Percentiles rank a stretch among this genome's conserved stretches.
Conservation (phyloP, 2,888 invertebrate species). For the Eristalinus sepulchralis region DNA sequence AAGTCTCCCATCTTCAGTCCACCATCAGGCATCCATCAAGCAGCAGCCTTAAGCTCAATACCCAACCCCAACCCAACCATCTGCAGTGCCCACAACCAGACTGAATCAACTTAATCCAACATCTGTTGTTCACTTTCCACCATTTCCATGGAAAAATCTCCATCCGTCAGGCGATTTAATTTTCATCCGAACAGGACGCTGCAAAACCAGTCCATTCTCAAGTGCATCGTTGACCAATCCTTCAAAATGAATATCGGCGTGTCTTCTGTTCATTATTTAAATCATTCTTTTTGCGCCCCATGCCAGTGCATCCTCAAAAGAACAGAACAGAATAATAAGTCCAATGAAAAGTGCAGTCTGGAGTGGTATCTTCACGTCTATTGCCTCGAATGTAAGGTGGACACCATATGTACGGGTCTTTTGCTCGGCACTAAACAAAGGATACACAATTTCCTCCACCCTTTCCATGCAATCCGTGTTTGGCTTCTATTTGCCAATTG, state of each 20-base stretch:
- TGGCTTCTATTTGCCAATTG: conserved; percentile 21
- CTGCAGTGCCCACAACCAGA: background rate
- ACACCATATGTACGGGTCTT: conserved; percentile 28
- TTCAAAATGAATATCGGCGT: conserved; percentile 19
- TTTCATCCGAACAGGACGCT: background rate
- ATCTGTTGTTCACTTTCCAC: background rate
- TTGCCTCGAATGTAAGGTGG: conserved; percentile 38
- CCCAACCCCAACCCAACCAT: background rate
- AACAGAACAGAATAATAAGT: conserved; percentile 12
- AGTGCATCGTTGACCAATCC: conserved; percentile 24
- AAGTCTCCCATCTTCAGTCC: background rate
- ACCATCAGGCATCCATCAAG: background rate
- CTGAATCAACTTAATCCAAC: background rate
- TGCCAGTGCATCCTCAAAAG: background rate
- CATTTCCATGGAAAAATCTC: background rate
- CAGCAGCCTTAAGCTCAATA: background rate
- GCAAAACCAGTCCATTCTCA: background rate
- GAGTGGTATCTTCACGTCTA: conserved; percentile 36
- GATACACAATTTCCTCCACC: conserved; percentile 31
- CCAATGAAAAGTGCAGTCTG: conserved; percentile 2
- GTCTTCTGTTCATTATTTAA: conserved; percentile 31
- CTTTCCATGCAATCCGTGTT: conserved; percentile 34
- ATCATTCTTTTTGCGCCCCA: background rate
- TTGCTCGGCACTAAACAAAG: conserved; percentile 1
- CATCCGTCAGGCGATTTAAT: background rate